Evolutionary conservation across 2,888 invertebrate species (phyloP).

Genomic region (Pocota personata): DNA sequence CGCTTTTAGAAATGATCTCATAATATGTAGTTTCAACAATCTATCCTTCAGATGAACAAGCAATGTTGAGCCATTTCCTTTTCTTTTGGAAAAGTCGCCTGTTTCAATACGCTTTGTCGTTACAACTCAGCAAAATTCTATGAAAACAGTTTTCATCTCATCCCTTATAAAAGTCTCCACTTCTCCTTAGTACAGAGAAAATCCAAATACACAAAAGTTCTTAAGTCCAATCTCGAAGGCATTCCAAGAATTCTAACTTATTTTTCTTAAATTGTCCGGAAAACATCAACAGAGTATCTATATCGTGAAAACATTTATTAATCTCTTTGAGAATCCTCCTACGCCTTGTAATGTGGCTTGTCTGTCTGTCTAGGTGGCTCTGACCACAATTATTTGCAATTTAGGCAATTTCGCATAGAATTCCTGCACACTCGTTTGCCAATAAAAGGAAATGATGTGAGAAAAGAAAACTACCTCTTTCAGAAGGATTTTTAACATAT

Average conservation of each 20-base stretch:
- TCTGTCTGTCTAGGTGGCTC: neutral
- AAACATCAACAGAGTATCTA: neutral
- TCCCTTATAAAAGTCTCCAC: neutral
- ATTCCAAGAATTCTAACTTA: neutral
- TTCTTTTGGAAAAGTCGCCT: too few species aligned
- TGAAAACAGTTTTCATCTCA: too few species aligned
- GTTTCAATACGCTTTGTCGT: too few species aligned
- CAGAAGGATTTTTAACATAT: conserved; percentile 10
- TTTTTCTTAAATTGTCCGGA: neutral
- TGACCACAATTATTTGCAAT: conserved; percentile 14
- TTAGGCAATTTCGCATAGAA: conserved; percentile 27
- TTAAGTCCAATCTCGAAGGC: neutral
- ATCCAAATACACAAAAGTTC: too few species aligned
- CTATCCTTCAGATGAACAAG: too few species aligned
- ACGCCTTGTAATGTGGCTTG: conserved; percentile 1
- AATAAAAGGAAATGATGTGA: conserved; percentile 7
- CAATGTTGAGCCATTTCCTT: too few species aligned
- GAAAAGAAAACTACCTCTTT: neutral
- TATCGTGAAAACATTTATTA: neutral
- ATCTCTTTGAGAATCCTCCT: conserved; percentile 7
- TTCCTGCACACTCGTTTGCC: neutral
- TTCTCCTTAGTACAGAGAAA: too few species aligned
- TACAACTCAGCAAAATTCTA: too few species aligned
- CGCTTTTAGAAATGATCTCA: too few species aligned
- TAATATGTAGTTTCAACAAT: too few species aligned